These are phyloP conservation scores for Tholera decimalis DNA, from an alignment of 2,888 invertebrate genomes.

Conservation along the genomic window DNA sequence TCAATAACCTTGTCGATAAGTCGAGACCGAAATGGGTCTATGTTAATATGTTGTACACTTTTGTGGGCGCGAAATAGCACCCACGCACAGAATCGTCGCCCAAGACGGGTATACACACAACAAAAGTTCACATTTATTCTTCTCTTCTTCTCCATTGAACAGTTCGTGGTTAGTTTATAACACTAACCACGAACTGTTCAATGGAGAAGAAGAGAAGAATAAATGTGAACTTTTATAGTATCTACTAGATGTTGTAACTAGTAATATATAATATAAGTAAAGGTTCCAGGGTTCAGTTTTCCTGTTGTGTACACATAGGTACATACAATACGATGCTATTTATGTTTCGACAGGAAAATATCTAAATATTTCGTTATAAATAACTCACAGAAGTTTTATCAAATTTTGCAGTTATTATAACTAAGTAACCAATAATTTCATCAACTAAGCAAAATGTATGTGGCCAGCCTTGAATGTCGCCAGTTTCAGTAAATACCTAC, in stretches of 20 bases:
- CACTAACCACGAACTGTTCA: background rate
- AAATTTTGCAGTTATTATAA: constrained; percentile 11
- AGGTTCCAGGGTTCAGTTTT: constrained; percentile 30
- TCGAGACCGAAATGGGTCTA: constrained; percentile 13
- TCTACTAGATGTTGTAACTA: background rate
- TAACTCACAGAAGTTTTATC: constrained; percentile 10
- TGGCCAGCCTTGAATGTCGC: constrained; percentile 74
- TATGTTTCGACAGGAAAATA: constrained; percentile 46
- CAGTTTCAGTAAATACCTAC: constrained; percentile 67
- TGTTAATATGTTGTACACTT: constrained; percentile 16
- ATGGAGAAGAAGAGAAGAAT: background rate
- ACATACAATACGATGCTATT: constrained; percentile 7
- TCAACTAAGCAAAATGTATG: constrained; percentile 42
- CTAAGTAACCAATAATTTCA: constrained; percentile 12
- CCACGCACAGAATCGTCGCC: constrained; percentile 63
- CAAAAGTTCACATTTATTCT: constrained; percentile 1
- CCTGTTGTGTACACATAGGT: constrained; percentile 26
- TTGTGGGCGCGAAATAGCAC: constrained; percentile 58
- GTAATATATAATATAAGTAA: background rate
- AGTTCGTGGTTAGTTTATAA: background rate
- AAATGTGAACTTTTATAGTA: background rate
- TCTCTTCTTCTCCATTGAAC: background rate
- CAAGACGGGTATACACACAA: constrained; percentile 12
- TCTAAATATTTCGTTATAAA: constrained; percentile 1
- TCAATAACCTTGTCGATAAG: constrained; percentile 39